A percentile compares a stretch with the other conserved stretches of the same genome.
phyloP scores from a whole-genome alignment of 2,888 invertebrate species.

The Danaus chrysippus region DNA sequence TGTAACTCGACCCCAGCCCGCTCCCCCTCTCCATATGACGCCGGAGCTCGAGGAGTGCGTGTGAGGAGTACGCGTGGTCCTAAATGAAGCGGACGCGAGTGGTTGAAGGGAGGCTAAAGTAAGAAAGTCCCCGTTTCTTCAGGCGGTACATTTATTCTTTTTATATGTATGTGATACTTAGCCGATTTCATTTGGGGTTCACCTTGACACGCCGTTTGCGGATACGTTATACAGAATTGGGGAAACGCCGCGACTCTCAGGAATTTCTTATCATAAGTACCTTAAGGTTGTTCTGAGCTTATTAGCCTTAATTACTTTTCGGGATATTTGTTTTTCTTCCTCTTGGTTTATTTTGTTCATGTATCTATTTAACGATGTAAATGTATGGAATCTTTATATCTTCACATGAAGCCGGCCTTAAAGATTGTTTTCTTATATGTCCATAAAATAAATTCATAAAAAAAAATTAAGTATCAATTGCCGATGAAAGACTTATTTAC shows the following conservation, averaged over 20 bases:
- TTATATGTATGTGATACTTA: constrained; percentile 65
- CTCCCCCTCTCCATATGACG: constrained; percentile 8
- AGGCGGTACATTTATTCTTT: constrained; percentile 54
- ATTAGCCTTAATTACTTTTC: constrained; percentile 31
- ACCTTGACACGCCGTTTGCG: constrained; percentile 74
- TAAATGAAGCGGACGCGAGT: constrained; percentile 52
- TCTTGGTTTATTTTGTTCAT: constrained; percentile 7
- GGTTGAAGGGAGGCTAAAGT: constrained; percentile 55
- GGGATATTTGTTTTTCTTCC: constrained; percentile 17
- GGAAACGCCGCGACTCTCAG: constrained; percentile 41
- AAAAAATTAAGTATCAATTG: too few relatives aligned
- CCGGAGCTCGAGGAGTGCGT: not conserved
- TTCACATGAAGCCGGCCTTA: constrained; percentile 34
- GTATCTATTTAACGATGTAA: constrained; percentile 1
- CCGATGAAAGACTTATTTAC: too few relatives aligned
- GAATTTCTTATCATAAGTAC: constrained; percentile 29
- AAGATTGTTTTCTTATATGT: too few relatives aligned
- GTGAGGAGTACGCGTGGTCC: constrained; percentile 40
- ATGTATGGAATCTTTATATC: not conserved
- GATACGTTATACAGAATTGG: constrained; percentile 50
- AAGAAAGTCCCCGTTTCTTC: constrained; percentile 68
- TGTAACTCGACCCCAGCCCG: constrained; percentile 36
- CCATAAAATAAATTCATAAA: too few relatives aligned
- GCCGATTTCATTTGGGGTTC: constrained; percentile 54
- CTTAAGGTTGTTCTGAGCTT: constrained; percentile 24